Conservation (phyloP, 1,140 invertebrate genomes). For the silkworm (Bombyx mori) region ASM3026992v2 NC_085119.1:8356501-8357000, state of each 20-base stretch:
- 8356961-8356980: no score
- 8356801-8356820: conserved; percentile 37
- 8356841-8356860: no score
- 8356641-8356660: neutral
- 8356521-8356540: conserved; percentile 9
- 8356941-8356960: no score
- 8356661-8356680: neutral
- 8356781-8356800: conserved; percentile 24
- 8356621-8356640: neutral
- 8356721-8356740: neutral
- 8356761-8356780: neutral
- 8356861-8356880: no score
- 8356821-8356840: conserved; percentile 21
- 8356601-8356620: neutral
- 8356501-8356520: neutral
- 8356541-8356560: neutral
- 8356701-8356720: neutral
- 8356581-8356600: neutral
- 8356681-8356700: neutral
- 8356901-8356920: no score
- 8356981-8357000: no score
- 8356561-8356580: conserved; percentile 5
- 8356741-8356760: neutral
- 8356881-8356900: no score
- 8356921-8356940: no score